Evolutionary conservation across 2,888 invertebrate genomes (phyloP).

Genomic region (Periphyllus acericola): DNA sequence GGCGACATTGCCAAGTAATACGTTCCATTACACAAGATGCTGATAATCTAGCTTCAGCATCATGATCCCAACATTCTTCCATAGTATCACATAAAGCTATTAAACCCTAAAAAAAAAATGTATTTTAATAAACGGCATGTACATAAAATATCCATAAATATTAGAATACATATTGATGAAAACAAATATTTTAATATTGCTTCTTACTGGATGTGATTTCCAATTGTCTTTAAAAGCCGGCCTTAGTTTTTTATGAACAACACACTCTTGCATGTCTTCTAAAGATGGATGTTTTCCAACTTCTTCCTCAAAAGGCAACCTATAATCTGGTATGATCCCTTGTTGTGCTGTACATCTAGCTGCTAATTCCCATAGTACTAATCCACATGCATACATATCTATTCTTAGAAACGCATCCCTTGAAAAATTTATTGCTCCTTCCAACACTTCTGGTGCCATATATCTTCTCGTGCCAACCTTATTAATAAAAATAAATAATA

Average conservation of each 20-base stretch:
- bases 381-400: slow-evolving; percentile 96
- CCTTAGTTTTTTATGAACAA: slow-evolving; percentile 89
- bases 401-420: slow-evolving; percentile 94
- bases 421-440: slow-evolving; percentile 96
- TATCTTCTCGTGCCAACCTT: slow-evolving; percentile 84
- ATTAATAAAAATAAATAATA: too few relatives aligned
- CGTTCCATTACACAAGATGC: slow-evolving; percentile 93
- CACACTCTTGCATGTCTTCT: slow-evolving; percentile 95
- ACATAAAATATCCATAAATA: too few relatives aligned
- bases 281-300: slow-evolving; percentile 89
- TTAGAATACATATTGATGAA: neutral
- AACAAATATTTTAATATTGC: neutral
- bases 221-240: slow-evolving; percentile 86
- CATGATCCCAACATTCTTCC: slow-evolving; percentile 99
- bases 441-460: slow-evolving; percentile 93
- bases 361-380: slow-evolving; percentile 95
- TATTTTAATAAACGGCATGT: slow-evolving; percentile 3
- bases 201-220: slow-evolving; percentile 82
- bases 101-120: slow-evolving; percentile 79
- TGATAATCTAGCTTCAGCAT: slow-evolving; percentile 95
- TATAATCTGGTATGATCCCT: slow-evolving; percentile 83
- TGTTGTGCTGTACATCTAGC: slow-evolving; percentile 77
- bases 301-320: slow-evolving; percentile 91
- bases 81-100: slow-evolving; percentile 89
- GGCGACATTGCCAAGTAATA: slow-evolving; percentile 63